A percentile compares a stretch with the other conserved stretches of the same genome.
Conservation (phyloP, 2,113 vertebrate species). For the Eubucco bourcierii region DNA sequence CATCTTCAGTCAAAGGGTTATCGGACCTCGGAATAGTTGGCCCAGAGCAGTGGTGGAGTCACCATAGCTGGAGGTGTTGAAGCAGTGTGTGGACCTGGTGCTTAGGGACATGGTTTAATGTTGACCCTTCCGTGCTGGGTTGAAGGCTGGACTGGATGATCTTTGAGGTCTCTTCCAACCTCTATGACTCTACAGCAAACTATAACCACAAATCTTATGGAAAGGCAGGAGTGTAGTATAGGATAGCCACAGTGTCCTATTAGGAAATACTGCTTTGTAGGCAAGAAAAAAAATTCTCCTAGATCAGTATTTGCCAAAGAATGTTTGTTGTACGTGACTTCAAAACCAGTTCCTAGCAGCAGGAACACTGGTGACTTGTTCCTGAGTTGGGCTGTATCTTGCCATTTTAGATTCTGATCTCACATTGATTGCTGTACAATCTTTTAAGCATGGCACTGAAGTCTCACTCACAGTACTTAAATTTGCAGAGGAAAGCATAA, state of each 20-base stretch:
- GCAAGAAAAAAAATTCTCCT: not conserved
- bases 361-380: not conserved
- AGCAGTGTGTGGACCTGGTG: too few relatives aligned
- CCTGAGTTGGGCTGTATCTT: not conserved
- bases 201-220: not conserved
- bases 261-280: not conserved
- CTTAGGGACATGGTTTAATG: too few relatives aligned
- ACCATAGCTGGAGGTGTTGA: too few relatives aligned
- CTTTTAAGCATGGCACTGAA: not conserved
- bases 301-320: not conserved
- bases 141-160: too few relatives aligned
- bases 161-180: too few relatives aligned
- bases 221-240: not conserved
- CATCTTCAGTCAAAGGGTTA: too few relatives aligned
- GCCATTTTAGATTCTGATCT: not conserved
- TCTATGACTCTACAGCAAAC: not conserved
- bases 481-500: not conserved
- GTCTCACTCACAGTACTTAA: accelerated
- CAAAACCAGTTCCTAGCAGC: not conserved
- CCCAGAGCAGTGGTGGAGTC: too few relatives aligned
- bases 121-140: too few relatives aligned
- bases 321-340: not conserved
- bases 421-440: accelerated
- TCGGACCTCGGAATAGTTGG: too few relatives aligned
- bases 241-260: not conserved